These are phyloP conservation scores for Spisula subtruncata DNA, from an alignment of 2,888 invertebrate species.

Conservation along the genomic window DNA sequence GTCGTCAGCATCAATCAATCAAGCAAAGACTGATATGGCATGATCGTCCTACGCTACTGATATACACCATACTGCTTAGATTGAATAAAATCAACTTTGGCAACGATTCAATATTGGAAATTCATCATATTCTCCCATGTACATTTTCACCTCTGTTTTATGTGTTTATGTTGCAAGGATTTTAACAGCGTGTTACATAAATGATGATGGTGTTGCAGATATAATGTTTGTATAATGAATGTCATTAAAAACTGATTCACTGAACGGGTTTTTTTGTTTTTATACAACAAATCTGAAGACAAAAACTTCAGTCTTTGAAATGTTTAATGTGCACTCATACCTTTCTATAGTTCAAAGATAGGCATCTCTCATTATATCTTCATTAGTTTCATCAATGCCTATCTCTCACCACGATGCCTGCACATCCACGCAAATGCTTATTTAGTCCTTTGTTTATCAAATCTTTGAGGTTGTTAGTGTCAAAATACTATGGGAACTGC, in stretches of 20 bases:
- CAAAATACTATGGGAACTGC: too few relatives aligned
- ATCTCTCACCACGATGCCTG: too few relatives aligned
- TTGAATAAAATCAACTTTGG: background rate
- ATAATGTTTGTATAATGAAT: too few relatives aligned
- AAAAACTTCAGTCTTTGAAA: background rate
- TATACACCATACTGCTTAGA: constrained; percentile 1
- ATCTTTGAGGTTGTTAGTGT: too few relatives aligned
- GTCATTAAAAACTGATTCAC: too few relatives aligned
- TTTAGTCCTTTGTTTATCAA: too few relatives aligned
- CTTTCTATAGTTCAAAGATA: background rate
- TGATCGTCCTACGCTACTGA: background rate
- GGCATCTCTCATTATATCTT: background rate
- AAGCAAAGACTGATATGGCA: background rate
- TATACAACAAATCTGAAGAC: background rate
- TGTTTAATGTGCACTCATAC: background rate
- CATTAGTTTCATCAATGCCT: too few relatives aligned
- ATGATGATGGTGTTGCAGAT: too few relatives aligned
- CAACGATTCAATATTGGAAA: background rate
- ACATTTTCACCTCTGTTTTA: too few relatives aligned
- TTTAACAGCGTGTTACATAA: too few relatives aligned
- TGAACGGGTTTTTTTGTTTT: background rate
- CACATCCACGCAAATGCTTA: too few relatives aligned
- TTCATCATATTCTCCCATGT: background rate
- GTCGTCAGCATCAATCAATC: background rate
- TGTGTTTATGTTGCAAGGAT: too few relatives aligned